phyloP scores from a whole-genome alignment of 2,797 vertebrate species.

The Tokudaia tokunoshimensis region DNA sequence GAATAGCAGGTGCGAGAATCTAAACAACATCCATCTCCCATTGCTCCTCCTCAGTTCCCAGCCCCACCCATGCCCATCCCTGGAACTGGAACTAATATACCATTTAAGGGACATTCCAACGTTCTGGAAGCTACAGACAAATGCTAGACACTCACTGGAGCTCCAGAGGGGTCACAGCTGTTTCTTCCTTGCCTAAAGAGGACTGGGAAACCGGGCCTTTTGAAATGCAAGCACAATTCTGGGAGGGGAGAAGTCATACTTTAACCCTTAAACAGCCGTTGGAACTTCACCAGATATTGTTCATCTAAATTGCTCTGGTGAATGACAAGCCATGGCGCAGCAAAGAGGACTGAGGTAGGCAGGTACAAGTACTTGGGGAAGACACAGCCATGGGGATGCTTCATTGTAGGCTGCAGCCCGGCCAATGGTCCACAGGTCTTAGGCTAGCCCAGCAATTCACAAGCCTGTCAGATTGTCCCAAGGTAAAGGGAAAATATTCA shows the following conservation, averaged over 20 bases:
- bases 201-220: conserved; percentile 56
- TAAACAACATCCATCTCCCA: conserved; percentile 32
- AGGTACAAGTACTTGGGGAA: conserved; percentile 5
- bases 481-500: not conserved
- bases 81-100: conserved; percentile 78
- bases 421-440: not conserved
- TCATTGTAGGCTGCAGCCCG: not conserved
- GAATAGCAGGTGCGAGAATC: conserved; percentile 65
- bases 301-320: conserved; percentile 29
- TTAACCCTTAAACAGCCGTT: conserved; percentile 44
- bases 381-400: not conserved
- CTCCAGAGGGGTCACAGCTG: conserved; percentile 69
- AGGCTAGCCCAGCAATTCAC: conserved; percentile 11
- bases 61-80: conserved; percentile 55
- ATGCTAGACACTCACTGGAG: conserved; percentile 25
- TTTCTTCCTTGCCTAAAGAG: conserved; percentile 69
- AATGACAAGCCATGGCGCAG: conserved; percentile 18
- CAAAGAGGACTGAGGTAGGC: not conserved
- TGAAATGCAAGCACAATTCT: conserved; percentile 60
- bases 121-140: conserved; percentile 74
- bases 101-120: conserved; percentile 73
- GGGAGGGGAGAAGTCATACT: not conserved
- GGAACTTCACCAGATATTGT: conserved; percentile 4
- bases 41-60: conserved; percentile 58
- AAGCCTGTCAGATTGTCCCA: not conserved